A percentile compares a stretch with the other conserved stretches of the same genome.
Conservation (phyloP, 1,140 invertebrate genomes). For the Papilio glaucus region DNA sequence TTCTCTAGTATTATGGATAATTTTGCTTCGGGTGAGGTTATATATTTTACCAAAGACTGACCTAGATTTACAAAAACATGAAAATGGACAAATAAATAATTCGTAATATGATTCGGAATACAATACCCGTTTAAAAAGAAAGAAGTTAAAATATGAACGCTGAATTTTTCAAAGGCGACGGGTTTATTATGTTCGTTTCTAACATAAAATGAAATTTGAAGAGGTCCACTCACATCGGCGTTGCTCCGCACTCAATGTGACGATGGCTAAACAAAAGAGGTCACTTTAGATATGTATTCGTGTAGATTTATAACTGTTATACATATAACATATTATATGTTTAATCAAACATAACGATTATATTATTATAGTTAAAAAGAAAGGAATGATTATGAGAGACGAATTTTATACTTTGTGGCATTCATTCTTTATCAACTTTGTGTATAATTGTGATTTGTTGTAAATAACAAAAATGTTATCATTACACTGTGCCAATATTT, state of each 20-base stretch:
- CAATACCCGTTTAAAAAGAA: too few relatives aligned
- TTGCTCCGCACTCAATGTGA: background rate
- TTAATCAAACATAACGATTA: too few relatives aligned
- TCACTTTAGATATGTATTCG: background rate
- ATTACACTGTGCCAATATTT: background rate
- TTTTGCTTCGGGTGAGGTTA: too few relatives aligned
- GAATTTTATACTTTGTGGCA: too few relatives aligned
- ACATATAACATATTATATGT: too few relatives aligned
- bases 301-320: background rate
- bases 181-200: background rate
- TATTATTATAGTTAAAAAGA: background rate
- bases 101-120: too few relatives aligned
- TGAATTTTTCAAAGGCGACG: background rate
- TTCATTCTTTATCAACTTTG: too few relatives aligned
- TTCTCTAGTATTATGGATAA: too few relatives aligned
- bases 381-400: background rate
- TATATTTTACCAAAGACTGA: too few relatives aligned
- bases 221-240: background rate
- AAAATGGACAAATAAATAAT: background rate
- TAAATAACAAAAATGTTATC: too few relatives aligned
- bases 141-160: background rate
- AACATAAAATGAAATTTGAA: background rate
- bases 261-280: slow-evolving; percentile 4
- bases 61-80: too few relatives aligned
- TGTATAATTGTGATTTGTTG: too few relatives aligned